A percentile compares a stretch with the other conserved stretches of the same genome.
These are phyloP conservation scores for Drosophila lacertosa DNA, from an alignment of 1,140 invertebrate genomes.

Conservation along the genomic window DNA sequence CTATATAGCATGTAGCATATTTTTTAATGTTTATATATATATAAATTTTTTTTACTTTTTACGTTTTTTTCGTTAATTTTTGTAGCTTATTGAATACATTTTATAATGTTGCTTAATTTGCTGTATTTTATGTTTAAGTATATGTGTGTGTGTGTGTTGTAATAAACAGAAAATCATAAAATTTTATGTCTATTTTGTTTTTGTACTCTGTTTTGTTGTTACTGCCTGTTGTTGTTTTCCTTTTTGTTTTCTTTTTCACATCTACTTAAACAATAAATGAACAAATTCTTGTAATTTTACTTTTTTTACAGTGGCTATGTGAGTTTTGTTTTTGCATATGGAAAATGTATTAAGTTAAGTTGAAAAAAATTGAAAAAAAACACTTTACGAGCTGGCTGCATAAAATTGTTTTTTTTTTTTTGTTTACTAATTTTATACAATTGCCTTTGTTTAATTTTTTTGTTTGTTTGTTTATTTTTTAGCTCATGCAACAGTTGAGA, in stretches of 20 bases:
- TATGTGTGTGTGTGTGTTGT: slow-evolving; percentile 31
- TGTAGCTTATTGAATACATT: slow-evolving; percentile 25
- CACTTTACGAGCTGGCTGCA: slow-evolving; percentile 51
- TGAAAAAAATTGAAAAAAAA: slow-evolving; percentile 23
- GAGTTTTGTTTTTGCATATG: slow-evolving; percentile 33
- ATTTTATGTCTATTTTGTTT: slow-evolving; percentile 75
- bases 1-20: slow-evolving; percentile 40
- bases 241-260: slow-evolving; percentile 38
- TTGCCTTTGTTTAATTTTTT: slow-evolving; percentile 13
- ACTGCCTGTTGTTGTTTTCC: slow-evolving; percentile 52
- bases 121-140: slow-evolving; percentile 25
- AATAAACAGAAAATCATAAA: slow-evolving; percentile 64
- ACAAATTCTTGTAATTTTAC: slow-evolving; percentile 53
- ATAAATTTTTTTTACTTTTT: slow-evolving; percentile 1
- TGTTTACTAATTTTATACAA: slow-evolving; percentile 12
- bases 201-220: slow-evolving; percentile 65
- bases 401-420: slow-evolving; percentile 36
- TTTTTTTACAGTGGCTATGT: slow-evolving; percentile 68
- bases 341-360: slow-evolving; percentile 16
- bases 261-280: slow-evolving; percentile 66
- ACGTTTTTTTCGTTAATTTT: slow-evolving; percentile 28
- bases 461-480: slow-evolving; percentile 24
- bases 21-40: slow-evolving; percentile 13
- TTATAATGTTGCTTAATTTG: slow-evolving; percentile 25
- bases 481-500: slow-evolving; percentile 12